These are phyloP conservation scores for Archocentrus centrarchus DNA, from an alignment of 2,113 vertebrate species.

Conservation along the genomic window DNA sequence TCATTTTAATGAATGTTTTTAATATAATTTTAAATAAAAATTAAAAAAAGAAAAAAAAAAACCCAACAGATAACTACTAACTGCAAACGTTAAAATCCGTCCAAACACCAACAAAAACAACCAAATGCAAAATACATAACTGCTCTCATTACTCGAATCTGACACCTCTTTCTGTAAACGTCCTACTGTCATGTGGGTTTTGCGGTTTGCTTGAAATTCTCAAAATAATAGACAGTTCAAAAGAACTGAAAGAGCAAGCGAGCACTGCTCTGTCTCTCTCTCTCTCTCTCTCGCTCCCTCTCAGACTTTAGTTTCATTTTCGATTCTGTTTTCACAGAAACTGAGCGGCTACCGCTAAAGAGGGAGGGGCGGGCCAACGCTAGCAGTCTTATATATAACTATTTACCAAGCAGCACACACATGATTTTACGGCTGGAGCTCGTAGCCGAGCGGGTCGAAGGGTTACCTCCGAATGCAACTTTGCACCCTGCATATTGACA, in stretches of 20 bases:
- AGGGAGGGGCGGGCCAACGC: background rate
- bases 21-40: background rate
- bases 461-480: background rate
- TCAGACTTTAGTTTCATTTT: constrained; percentile 56
- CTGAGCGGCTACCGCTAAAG: fast-evolving
- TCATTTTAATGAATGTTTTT: background rate
- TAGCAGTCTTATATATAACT: background rate
- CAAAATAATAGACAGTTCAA: background rate
- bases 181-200: constrained; percentile 36
- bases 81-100: background rate
- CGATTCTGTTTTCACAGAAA: constrained; percentile 38
- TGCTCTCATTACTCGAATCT: constrained; percentile 13
- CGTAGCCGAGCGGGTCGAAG: background rate
- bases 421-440: background rate
- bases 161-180: constrained; percentile 39
- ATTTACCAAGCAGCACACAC: background rate
- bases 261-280: background rate
- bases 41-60: background rate
- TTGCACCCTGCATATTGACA: background rate
- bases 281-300: background rate
- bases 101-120: background rate
- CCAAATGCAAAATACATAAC: background rate
- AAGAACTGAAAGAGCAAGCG: background rate
- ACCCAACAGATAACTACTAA: background rate
- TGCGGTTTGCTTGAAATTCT: constrained; percentile 8